Conservation (phyloP, 2,797 vertebrate species). For the Morus bassanus region DNA sequence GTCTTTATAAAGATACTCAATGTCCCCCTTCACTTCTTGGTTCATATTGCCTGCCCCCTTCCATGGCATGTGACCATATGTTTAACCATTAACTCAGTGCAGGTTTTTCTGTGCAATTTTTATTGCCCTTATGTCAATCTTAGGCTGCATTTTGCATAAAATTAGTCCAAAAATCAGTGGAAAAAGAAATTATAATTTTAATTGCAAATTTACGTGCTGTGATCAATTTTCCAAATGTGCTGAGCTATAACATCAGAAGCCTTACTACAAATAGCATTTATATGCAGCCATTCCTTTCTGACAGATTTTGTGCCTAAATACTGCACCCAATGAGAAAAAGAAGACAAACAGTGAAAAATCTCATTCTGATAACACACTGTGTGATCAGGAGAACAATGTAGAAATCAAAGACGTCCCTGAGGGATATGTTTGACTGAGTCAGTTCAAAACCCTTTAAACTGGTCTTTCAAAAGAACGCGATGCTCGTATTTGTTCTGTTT, state of each 20-base stretch:
- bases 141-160: constrained; percentile 43
- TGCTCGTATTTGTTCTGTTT: constrained; percentile 53
- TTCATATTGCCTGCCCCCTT: constrained; percentile 15
- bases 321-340: not conserved
- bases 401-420: constrained; percentile 64
- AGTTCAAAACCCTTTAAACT: constrained; percentile 65
- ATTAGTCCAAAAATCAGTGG: constrained; percentile 48
- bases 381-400: constrained; percentile 57
- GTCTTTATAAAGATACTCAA: constrained; percentile 3
- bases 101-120: constrained; percentile 38
- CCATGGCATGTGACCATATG: constrained; percentile 42
- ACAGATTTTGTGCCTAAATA: constrained; percentile 48
- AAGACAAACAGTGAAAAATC: constrained; percentile 41
- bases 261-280: constrained; percentile 40
- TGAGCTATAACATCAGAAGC: constrained; percentile 14
- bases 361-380: constrained; percentile 31
- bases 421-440: constrained; percentile 42
- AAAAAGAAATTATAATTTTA: constrained; percentile 54
- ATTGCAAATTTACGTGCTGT: constrained; percentile 52
- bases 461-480: constrained; percentile 57
- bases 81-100: constrained; percentile 40
- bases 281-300: constrained; percentile 39
- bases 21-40: not conserved
- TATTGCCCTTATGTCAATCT: constrained; percentile 63
- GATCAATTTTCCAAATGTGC: constrained; percentile 61